These are phyloP conservation scores for Xerus inauris DNA, from an alignment of 2,113 vertebrate species.

Conservation along the genomic window DNA sequence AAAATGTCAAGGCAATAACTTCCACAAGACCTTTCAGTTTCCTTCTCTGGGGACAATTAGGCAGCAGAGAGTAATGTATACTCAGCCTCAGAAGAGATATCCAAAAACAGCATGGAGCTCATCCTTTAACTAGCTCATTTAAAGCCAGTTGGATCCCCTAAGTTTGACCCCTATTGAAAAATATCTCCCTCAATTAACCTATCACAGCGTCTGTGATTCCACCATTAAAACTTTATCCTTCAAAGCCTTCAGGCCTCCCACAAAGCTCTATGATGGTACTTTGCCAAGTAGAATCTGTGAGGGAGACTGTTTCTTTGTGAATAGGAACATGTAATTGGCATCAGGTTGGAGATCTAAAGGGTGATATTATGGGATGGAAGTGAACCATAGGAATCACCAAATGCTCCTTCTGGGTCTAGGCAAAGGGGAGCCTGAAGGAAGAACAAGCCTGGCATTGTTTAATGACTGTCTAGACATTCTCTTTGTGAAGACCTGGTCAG, in stretches of 20 bases:
- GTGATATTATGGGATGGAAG: not conserved
- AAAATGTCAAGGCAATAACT: conserved; percentile 80
- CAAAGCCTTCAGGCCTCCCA: not conserved
- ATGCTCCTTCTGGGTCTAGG: not conserved
- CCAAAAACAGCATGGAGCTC: not conserved
- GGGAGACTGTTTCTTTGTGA: not conserved
- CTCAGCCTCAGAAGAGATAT: not conserved
- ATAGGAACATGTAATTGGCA: not conserved
- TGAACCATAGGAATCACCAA: not conserved
- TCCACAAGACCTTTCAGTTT: conserved; percentile 70
- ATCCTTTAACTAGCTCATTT: not conserved
- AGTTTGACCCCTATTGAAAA: not conserved
- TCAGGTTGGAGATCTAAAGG: not conserved
- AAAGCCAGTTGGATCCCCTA: not conserved
- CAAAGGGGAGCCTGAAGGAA: not conserved
- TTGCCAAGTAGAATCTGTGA: too few species aligned
- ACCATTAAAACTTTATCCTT: not conserved
- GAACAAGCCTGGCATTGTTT: not conserved
- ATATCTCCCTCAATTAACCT: not conserved
- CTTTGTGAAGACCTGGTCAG: not conserved
- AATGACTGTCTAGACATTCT: too few species aligned
- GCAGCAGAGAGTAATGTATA: conserved; percentile 44
- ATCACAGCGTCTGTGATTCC: not conserved
- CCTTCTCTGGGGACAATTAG: conserved; percentile 44
- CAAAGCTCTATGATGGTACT: not conserved